Percentiles rank a stretch among this genome's conserved stretches.
Conservation (phyloP, 2,797 vertebrate genomes). For the Acipenser transmontanus region DNA sequence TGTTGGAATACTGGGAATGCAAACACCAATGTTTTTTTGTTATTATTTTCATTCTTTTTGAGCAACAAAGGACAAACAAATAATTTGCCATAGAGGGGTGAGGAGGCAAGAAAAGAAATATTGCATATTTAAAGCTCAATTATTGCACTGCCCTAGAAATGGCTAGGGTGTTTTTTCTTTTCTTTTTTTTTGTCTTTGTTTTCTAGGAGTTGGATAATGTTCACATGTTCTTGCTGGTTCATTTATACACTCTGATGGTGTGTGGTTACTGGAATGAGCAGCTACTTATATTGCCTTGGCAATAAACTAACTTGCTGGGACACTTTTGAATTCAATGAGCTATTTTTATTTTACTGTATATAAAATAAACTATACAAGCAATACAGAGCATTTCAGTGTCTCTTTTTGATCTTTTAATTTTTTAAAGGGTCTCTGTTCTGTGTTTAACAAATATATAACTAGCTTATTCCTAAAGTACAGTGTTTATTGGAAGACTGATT, state of each 20-base stretch:
- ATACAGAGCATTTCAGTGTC: conserved; percentile 28
- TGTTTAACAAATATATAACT: no score
- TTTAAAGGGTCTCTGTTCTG: no score
- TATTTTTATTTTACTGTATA: conserved; percentile 68
- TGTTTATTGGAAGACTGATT: no score
- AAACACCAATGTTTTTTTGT: conserved; percentile 38
- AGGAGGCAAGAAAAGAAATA: conserved; percentile 5
- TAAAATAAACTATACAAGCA: conserved; percentile 77
- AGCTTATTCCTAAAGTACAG: no score
- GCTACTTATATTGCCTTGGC: conserved; percentile 39
- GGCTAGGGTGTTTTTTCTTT: conserved; percentile 17
- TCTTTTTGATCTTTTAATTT: no score
- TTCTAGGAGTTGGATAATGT: conserved; percentile 3
- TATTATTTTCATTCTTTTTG: not conserved
- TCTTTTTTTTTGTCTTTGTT: conserved; percentile 17
- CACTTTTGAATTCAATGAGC: conserved; percentile 53
- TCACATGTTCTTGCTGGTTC: not conserved
- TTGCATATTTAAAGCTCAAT: conserved; percentile 38
- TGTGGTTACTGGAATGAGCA: conserved; percentile 25
- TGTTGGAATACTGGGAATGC: conserved; percentile 29
- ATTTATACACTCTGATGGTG: conserved; percentile 8
- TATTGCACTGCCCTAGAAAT: conserved; percentile 37
- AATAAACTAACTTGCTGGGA: conserved; percentile 53
- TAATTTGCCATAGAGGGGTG: not conserved
- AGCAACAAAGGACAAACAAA: no score